Base-by-base conservation (phyloP, 2,113 vertebrate genomes). In the Triplophysa siluroides region DNA sequence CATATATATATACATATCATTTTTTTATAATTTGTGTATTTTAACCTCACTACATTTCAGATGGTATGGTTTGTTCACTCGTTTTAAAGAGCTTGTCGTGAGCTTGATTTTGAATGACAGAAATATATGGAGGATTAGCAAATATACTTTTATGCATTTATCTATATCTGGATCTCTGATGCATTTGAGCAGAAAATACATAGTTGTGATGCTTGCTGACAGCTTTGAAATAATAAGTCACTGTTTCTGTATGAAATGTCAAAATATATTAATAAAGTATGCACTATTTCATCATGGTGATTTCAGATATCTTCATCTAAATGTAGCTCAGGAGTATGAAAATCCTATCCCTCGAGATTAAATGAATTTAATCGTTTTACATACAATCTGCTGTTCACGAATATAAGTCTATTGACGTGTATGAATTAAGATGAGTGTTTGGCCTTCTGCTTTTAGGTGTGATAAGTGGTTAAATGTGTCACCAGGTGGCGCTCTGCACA, bases 181-280 rank as follows among this genome's bases (percentile, higher is more conserved):
- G 16, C 61, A 54, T 41, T 58, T 66, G 14, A 56, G 38, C 19
- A 60, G 47, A 67, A 33, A 45, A 65, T 75, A 21, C 29, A 24
- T 18, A 38, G 24, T 80, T 73, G 19, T 29, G 65, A 52, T 62
- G 80, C 80, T 77, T 81, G 24, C 24, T 75, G 50, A 38, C 50
- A 67, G 56, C n/a, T 38, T 65, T 21, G 19, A 64, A 58, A 47
- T 45, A 18, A 41, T n/a, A 69, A 19, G 4, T 68, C 56, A 75
- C 71, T 11, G 19, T 67, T n/a, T 64, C 72, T 76, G 77, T 75
- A 18, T 33, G 43, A 24, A 58, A 29, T 54, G 52, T 78, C n/a
- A 29, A 75, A 38, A 21, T 73, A 63, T 78, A 80, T 69, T 19
- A 85, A 77, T 85, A 82, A 84, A 85, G 61, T 64, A 73, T 78